phyloP scores from a whole-genome alignment of 37 sponge, comb jelly and placozoan species.

The Aplysina aerophoba region DNA sequence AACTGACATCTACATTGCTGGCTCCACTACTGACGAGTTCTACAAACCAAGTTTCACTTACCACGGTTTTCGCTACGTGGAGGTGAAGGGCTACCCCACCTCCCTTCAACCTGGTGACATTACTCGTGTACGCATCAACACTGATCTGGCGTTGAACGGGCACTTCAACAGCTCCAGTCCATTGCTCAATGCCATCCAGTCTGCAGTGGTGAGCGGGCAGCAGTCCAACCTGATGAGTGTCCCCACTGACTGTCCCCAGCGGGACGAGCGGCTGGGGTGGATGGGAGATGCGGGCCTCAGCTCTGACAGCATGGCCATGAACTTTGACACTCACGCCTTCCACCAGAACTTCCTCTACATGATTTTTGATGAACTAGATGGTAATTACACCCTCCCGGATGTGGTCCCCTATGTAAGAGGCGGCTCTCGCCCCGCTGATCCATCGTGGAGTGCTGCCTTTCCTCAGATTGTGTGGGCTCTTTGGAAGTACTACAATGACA shows the following conservation, averaged over 20 bases:
- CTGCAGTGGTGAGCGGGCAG: constrained; percentile 47
- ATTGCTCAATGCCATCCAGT: constrained; percentile 54
- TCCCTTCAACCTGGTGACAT: constrained; percentile 46
- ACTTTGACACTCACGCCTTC: constrained; percentile 63
- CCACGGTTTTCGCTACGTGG: constrained; percentile 75
- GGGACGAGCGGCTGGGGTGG: constrained; percentile 80
- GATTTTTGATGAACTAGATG: constrained; percentile 53
- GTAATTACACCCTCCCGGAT: constrained; percentile 59
- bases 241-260: constrained; percentile 67
- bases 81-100: constrained; percentile 48
- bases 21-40: neutral
- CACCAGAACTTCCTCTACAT: constrained; percentile 40
- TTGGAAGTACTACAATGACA: constrained; percentile 43
- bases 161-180: constrained; percentile 44
- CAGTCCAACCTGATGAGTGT: constrained; percentile 77
- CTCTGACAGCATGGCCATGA: constrained; percentile 61
- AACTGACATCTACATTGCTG: constrained; percentile 45
- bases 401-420: constrained; percentile 68
- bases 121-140: constrained; percentile 29
- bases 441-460: constrained; percentile 76
- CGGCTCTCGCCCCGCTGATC: constrained; percentile 72
- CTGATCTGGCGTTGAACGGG: constrained; percentile 33
- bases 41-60: constrained; percentile 72
- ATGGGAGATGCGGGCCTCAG: constrained; percentile 83
- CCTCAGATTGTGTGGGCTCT: constrained; percentile 58